Base-by-base conservation (phyloP, 2,113 vertebrate species). In the Cinclus mexicanus region DNA sequence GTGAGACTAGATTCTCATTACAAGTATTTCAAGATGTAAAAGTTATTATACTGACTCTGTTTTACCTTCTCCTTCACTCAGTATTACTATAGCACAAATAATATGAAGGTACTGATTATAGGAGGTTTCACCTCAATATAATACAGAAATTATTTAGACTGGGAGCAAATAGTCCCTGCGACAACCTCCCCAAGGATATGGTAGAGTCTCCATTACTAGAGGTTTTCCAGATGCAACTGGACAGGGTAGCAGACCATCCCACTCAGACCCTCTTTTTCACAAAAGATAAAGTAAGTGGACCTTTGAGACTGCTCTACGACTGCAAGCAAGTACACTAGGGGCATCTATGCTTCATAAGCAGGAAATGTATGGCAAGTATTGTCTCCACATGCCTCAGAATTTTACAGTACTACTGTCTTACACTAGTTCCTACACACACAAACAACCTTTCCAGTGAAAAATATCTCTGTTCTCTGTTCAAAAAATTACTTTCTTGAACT, bases 291-390 rank as follows among this genome's bases (percentile, higher is more conserved):
- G 20, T 3, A 14, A 12, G 44, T 25, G 35, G 31, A 37, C 35
- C 23, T 80, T 47, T 14, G 0, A 83, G 71, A 31, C 46, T 90
- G 42, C 49, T 79, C 37, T 68, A 5, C 2, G 1, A 72, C 83
- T 50, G 11, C 60, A 60, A 59, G 5, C 24, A 74, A 44, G 47
- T 26, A 55, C 14, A 63, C 31, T 5, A 53, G 21, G 29, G 13
- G 9, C 6, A 87, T 5, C 59, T 59, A 0, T 1, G 4, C 46
- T 83, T 69, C 2, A 0, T 29, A 24, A 70, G 47, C 23, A 50
- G 29, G 47, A 86, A 90, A 61, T 0, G 1, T 6, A 69, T 3
- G 10, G n/a, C 33, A 80, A 70, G 63, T 22, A 78, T 1, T 39
- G 9, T 24, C 59, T 83, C 19, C 5, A 1, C n/a, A 61, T 25